phyloP scores from a whole-genome alignment of 2,113 vertebrate genomes.

The Halcyon malimbica region DNA sequence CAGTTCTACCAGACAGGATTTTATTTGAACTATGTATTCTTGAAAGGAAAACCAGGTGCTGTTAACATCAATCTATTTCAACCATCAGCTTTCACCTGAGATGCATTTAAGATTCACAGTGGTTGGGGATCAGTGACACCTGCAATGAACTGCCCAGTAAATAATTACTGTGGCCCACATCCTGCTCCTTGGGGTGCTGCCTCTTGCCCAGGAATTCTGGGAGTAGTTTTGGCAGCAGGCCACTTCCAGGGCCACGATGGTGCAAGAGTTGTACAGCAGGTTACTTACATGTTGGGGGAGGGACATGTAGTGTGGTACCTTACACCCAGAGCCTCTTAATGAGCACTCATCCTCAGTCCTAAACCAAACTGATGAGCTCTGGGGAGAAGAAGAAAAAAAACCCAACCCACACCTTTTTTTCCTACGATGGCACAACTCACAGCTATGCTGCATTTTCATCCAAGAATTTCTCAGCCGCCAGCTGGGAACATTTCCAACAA shows the following conservation, averaged over 20 bases:
- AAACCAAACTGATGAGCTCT: neutral
- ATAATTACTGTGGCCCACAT: neutral
- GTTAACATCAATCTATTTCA: neutral
- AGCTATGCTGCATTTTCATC: neutral
- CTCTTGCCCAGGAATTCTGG: neutral
- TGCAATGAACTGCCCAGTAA: neutral
- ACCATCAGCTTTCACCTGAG: neutral
- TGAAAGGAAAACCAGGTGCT: neutral
- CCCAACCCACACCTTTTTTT: neutral
- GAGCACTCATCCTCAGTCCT: neutral
- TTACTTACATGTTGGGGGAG: neutral
- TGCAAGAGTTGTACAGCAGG: neutral
- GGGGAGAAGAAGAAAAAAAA: neutral
- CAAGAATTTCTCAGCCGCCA: neutral
- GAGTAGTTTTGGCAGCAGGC: neutral
- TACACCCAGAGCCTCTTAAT: neutral
- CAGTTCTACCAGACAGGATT: neutral
- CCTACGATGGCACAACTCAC: neutral
- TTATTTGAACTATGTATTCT: neutral
- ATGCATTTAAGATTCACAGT: neutral
- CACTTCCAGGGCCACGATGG: neutral
- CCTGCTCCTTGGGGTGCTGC: neutral
- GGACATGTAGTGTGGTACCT: rapidly evolving
- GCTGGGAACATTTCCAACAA: neutral
- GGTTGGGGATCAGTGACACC: neutral